Evolutionary conservation across 2,888 invertebrate genomes (phyloP).

Genomic region (Hipparchia semele): DNA sequence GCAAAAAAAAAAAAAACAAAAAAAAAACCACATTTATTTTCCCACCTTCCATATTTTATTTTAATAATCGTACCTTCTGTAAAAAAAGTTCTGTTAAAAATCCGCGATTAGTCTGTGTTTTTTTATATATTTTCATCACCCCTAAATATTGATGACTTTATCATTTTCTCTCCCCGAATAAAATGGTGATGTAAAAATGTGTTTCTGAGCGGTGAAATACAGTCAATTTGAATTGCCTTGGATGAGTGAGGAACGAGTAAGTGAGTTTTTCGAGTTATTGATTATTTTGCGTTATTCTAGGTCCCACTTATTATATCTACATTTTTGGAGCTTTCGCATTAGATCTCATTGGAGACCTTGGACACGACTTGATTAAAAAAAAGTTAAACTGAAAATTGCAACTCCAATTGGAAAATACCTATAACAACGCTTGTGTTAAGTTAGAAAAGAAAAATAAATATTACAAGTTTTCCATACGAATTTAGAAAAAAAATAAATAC

Average conservation of each 20-base stretch:
- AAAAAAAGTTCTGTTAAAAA: background rate
- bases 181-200: constrained; percentile 13
- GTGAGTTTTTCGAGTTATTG: constrained; percentile 33
- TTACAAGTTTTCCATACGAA: too few relatives aligned
- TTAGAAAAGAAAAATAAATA: too few relatives aligned
- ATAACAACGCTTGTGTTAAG: background rate
- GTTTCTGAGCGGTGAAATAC: constrained; percentile 4
- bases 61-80: background rate
- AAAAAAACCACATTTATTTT: constrained; percentile 32
- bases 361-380: background rate
- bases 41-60: background rate
- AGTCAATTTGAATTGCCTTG: constrained; percentile 43
- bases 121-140: background rate
- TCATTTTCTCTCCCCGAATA: background rate
- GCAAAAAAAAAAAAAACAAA: constrained; percentile 45
- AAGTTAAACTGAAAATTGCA: background rate
- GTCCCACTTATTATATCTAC: constrained; percentile 5
- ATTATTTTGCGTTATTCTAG: constrained; percentile 30
- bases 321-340: constrained; percentile 1
- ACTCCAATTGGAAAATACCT: background rate
- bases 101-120: constrained; percentile 1
- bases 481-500: too few relatives aligned
- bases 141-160: background rate
- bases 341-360: background rate
- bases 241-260: constrained; percentile 38